These are phyloP conservation scores for Chrysolina americana DNA, from an alignment of 2,888 invertebrate species.

Conservation along the genomic window DNA sequence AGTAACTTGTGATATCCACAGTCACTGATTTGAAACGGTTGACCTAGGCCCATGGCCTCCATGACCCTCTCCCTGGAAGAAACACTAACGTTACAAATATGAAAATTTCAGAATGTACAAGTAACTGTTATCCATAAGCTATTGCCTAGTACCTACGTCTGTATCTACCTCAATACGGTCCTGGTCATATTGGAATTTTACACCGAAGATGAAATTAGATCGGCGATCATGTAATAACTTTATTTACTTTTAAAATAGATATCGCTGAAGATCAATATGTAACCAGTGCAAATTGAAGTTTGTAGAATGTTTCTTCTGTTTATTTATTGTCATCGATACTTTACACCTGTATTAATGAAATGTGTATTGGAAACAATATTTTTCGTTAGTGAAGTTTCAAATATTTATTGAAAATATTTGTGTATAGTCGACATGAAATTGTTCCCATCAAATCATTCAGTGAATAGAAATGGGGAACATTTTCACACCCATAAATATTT, in stretches of 20 bases:
- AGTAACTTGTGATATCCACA: no score
- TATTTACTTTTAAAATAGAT: not conserved
- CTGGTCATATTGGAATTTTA: not conserved
- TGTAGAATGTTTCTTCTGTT: not conserved
- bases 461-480: no score
- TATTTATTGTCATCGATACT: not conserved
- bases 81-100: no score
- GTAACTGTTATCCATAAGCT: no score
- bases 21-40: no score
- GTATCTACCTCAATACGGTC: not conserved
- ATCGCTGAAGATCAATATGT: conserved; percentile 6
- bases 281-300: not conserved
- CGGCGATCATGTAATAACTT: not conserved
- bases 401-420: not conserved
- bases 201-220: not conserved
- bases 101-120: no score
- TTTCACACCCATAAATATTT: no score
- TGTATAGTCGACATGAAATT: not conserved
- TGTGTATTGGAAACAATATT: not conserved
- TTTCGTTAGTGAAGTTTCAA: not conserved
- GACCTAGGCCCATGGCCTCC: no score
- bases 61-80: no score
- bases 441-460: not conserved
- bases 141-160: no score
- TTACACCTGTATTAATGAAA: conserved; percentile 5